phyloP scores from a whole-genome alignment of 2,888 invertebrate genomes.

The Drosophila nr. perissopoda region DNA sequence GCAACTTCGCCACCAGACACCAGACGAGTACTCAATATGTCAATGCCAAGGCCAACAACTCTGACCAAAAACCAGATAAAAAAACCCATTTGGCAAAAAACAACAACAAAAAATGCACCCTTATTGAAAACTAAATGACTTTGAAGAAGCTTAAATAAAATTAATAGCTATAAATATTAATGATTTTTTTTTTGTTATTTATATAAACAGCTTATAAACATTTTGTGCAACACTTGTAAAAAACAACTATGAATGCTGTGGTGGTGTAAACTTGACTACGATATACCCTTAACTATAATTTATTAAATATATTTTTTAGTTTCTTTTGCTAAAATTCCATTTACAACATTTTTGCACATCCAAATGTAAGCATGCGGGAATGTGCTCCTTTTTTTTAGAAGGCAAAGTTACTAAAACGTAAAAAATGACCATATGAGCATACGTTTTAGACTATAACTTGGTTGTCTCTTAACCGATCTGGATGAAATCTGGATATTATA shows the following conservation, averaged over 20 bases:
- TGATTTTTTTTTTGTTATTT: neutral
- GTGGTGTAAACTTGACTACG: neutral
- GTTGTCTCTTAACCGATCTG: neutral
- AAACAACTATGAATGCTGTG: neutral
- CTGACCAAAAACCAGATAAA: slow-evolving; percentile 19
- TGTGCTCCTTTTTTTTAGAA: no score
- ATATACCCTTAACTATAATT: neutral
- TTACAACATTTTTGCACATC: neutral
- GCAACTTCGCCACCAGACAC: neutral
- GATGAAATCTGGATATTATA: neutral
- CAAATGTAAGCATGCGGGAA: neutral
- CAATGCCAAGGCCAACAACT: slow-evolving; percentile 43
- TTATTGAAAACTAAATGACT: slow-evolving; percentile 24
- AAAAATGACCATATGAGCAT: neutral
- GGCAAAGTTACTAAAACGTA: no score
- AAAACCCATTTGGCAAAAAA: neutral
- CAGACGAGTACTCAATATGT: slow-evolving; percentile 12
- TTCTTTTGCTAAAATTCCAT: no score
- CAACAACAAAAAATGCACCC: neutral
- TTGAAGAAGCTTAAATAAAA: slow-evolving; percentile 13
- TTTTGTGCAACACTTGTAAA: neutral
- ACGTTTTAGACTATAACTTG: neutral
- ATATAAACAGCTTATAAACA: neutral
- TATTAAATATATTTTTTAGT: no score
- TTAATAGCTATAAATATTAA: neutral